Conservation (phyloP, 1,140 invertebrate genomes). For the Homarus americanus region DNA sequence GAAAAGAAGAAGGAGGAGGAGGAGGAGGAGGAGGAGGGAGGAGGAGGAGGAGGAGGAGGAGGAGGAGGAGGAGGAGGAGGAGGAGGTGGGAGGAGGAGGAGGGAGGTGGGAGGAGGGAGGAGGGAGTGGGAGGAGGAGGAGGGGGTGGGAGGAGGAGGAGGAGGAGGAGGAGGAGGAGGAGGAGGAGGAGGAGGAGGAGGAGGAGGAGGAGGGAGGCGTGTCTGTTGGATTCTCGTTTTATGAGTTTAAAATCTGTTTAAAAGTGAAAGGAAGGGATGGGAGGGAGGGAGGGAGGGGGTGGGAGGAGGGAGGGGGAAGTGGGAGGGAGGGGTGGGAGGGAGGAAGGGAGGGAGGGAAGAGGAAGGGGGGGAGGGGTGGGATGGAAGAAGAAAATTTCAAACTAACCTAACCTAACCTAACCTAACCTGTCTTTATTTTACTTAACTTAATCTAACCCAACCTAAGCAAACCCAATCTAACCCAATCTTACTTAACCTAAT, state of each 20-base stretch:
- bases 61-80: not conserved
- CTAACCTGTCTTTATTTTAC: too few species aligned
- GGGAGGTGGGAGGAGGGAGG: too few species aligned
- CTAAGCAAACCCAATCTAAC: too few species aligned
- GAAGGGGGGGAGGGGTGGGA: not conserved
- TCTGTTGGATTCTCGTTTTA: too few species aligned
- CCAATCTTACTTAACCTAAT: too few species aligned
- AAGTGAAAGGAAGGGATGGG: not conserved
- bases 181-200: too few species aligned
- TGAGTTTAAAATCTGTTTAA: not conserved
- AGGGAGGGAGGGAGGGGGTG: not conserved
- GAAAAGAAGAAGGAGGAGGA: not conserved
- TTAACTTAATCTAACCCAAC: too few species aligned
- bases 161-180: too few species aligned
- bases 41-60: not conserved
- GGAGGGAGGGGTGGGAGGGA: not conserved
- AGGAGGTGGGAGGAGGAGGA: too few species aligned
- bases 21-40: not conserved
- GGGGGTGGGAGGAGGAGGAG: too few species aligned
- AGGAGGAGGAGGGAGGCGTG: not conserved
- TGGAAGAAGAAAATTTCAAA: not conserved
- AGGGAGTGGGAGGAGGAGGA: too few species aligned
- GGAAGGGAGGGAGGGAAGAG: not conserved
- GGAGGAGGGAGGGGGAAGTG: not conserved
- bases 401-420: too few species aligned